These are phyloP conservation scores for Ophraella communa DNA, from an alignment of 2,888 invertebrate species.

Conservation along the genomic window DNA sequence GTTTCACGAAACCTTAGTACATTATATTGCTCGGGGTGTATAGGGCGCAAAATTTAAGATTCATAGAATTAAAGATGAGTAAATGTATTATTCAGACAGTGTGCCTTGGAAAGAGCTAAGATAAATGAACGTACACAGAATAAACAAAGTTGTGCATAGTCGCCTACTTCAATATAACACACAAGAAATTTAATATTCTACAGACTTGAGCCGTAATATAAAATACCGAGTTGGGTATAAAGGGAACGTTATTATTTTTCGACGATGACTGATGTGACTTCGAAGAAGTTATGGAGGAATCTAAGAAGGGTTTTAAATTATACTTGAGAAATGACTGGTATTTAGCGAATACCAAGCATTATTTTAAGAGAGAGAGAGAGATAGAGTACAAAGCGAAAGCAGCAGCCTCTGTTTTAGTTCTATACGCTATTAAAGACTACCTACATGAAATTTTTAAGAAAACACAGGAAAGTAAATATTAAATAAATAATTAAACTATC, in stretches of 20 bases:
- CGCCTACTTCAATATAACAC: conserved; percentile 33
- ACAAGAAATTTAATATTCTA: conserved; percentile 37
- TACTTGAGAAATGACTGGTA: conserved; percentile 16
- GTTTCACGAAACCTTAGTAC: conserved; percentile 36
- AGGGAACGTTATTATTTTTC: conserved; percentile 35
- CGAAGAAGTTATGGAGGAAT: conserved; percentile 34
- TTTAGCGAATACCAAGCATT: conserved; percentile 16
- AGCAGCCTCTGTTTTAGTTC: neutral
- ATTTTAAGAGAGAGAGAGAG: neutral
- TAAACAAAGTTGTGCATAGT: conserved; percentile 50
- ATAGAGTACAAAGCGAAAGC: too few relatives aligned
- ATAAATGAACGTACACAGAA: conserved; percentile 54
- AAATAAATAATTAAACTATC: too few relatives aligned
- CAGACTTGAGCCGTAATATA: conserved; percentile 29
- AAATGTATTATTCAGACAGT: conserved; percentile 57
- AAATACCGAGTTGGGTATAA: conserved; percentile 27
- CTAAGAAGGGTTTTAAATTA: conserved; percentile 25
- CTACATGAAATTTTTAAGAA: neutral
- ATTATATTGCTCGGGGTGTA: conserved; percentile 36
- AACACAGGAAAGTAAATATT: neutral
- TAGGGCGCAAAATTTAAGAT: conserved; percentile 55
- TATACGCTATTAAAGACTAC: neutral
- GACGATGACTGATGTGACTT: conserved; percentile 28
- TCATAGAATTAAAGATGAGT: conserved; percentile 61
- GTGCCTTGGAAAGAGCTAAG: conserved; percentile 57